Evolutionary conservation across 2,113 vertebrate genomes (phyloP).

Genomic region (Fregata magnificens): DNA sequence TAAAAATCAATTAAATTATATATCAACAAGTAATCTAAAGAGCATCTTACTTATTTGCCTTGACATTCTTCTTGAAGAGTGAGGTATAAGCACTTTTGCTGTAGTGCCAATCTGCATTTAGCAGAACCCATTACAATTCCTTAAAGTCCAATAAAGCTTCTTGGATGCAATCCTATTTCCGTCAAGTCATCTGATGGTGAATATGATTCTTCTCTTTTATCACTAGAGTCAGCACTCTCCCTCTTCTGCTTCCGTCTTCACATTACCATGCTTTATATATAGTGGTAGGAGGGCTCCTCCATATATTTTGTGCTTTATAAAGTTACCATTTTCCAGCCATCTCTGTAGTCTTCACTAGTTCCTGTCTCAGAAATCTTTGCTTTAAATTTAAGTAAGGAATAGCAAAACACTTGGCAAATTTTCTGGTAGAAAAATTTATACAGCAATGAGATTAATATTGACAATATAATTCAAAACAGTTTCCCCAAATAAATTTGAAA

Average conservation of each 20-base stretch:
- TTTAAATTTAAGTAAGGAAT: background rate
- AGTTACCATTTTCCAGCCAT: background rate
- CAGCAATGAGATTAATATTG: background rate
- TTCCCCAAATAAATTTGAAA: background rate
- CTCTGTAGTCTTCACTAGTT: background rate
- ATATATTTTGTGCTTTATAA: background rate
- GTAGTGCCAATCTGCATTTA: background rate
- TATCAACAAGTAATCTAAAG: background rate
- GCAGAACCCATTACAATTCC: background rate
- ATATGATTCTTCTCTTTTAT: background rate
- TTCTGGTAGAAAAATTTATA: background rate
- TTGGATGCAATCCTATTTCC: background rate
- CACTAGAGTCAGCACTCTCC: background rate
- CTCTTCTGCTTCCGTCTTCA: background rate
- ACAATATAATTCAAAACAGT: background rate
- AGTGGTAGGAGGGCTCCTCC: background rate
- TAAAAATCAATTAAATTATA: constrained; percentile 39
- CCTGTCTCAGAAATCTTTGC: background rate
- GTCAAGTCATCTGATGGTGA: background rate
- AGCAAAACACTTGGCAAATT: background rate
- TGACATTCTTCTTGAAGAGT: background rate
- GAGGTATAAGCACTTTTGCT: background rate
- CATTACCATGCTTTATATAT: background rate
- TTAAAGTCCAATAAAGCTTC: background rate
- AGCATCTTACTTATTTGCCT: background rate